phyloP scores from a whole-genome alignment of 30 jellyfish, hydroid and myxozoan species.

The Phacellophora camtschatica region DNA sequence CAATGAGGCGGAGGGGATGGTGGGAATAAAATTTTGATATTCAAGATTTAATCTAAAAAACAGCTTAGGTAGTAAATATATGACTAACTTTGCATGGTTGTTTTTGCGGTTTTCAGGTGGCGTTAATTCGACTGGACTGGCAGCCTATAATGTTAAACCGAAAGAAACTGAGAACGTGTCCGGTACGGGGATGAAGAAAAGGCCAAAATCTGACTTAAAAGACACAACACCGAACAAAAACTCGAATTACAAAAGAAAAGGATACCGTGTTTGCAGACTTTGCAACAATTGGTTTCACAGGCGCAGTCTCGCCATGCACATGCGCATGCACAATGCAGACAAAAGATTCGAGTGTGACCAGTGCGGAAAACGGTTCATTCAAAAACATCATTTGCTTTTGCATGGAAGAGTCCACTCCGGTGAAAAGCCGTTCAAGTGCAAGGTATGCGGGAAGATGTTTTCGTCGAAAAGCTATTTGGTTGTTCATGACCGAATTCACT shows the following conservation, averaged over 20 bases:
- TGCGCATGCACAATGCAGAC: not conserved
- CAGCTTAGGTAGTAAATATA: too few species aligned
- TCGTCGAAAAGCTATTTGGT: not conserved
- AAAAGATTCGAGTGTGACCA: not conserved
- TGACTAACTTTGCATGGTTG: too few species aligned
- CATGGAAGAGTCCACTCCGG: not conserved
- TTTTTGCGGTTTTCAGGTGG: too few species aligned
- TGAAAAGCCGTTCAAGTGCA: not conserved
- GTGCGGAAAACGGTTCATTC: not conserved
- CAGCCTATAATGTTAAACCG: too few species aligned
- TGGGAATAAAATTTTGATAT: too few species aligned
- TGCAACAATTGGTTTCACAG: not conserved
- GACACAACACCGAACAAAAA: too few species aligned
- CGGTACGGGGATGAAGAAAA: too few species aligned
- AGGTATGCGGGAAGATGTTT: not conserved
- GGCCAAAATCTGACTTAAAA: too few species aligned
- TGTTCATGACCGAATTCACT: not conserved
- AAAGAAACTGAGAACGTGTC: too few species aligned
- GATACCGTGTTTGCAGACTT: not conserved
- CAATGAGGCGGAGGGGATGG: too few species aligned
- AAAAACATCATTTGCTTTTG: not conserved
- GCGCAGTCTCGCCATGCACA: not conserved
- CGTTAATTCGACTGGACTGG: too few species aligned
- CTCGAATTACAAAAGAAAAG: not conserved
- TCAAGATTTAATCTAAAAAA: too few species aligned